Conservation (phyloP, 2,113 vertebrate genomes). For the Centropristis striata region DNA sequence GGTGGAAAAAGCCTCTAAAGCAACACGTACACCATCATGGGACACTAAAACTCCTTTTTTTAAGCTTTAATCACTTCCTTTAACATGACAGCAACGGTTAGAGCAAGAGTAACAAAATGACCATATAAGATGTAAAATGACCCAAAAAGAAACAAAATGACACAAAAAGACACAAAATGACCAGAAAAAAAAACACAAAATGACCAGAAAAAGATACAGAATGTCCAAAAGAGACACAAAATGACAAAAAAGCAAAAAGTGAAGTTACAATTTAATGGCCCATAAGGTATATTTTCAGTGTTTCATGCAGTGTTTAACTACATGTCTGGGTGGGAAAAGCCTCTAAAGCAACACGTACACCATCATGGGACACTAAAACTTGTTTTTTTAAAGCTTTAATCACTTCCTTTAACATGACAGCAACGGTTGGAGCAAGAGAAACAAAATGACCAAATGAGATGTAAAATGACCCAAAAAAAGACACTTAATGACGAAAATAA, state of each 20-base stretch:
- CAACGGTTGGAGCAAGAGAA: neutral
- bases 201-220: too few relatives aligned
- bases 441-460: too few relatives aligned
- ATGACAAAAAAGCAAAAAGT: too few relatives aligned
- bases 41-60: neutral
- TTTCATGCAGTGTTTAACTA: neutral
- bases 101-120: too few relatives aligned
- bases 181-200: too few relatives aligned
- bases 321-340: neutral
- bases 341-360: neutral
- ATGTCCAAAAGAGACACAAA: too few relatives aligned
- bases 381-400: neutral
- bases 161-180: too few relatives aligned
- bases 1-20: neutral
- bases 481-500: too few relatives aligned
- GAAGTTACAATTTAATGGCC: too few relatives aligned
- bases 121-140: too few relatives aligned
- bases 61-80: neutral
- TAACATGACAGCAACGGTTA: neutral
- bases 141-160: too few relatives aligned
- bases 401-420: neutral
- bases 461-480: too few relatives aligned
- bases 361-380: neutral
- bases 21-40: neutral
- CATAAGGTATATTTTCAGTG: neutral